Conservation (phyloP, 2,113 vertebrate species). For the Sinocyclocheilus rhinocerous region DNA sequence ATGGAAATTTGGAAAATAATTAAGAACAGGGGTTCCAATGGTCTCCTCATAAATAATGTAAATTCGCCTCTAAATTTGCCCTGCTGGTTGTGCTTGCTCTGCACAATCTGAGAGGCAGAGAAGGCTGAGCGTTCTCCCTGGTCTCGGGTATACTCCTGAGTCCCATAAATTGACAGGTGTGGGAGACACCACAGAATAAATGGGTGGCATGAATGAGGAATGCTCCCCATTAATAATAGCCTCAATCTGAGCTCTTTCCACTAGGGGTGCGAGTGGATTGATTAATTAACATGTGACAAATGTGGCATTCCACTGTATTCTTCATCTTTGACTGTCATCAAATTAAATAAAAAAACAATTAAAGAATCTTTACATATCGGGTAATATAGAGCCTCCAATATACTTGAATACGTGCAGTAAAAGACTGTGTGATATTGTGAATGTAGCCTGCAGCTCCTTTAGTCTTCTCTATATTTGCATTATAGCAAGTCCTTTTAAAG, state of each 20-base stretch:
- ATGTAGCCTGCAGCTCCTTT: background rate
- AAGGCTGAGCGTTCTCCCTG: constrained; percentile 71
- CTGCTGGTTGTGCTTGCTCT: constrained; percentile 73
- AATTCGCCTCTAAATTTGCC: constrained; percentile 72
- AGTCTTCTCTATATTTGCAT: background rate
- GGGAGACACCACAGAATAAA: constrained; percentile 67
- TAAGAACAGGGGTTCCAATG: constrained; percentile 71
- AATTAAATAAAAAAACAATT: background rate
- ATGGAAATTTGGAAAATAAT: constrained; percentile 74
- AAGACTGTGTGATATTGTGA: background rate
- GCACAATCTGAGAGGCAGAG: constrained; percentile 68
- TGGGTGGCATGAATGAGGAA: constrained; percentile 63
- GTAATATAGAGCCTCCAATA: background rate
- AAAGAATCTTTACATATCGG: background rate
- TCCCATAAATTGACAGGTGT: constrained; percentile 73
- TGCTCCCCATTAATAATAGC: constrained; percentile 65
- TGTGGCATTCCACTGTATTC: background rate
- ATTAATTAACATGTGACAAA: constrained; percentile 53
- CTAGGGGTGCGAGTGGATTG: constrained; percentile 11
- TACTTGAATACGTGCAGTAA: background rate
- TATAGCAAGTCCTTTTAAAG: background rate
- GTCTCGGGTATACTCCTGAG: constrained; percentile 74
- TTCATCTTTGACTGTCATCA: constrained; percentile 18
- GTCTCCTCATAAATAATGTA: constrained; percentile 80
- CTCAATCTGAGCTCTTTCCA: constrained; percentile 48